Evolutionary conservation across 30 jellyfish, hydroid and myxozoan species (phyloP), one percentile per base, ranked within the genome.

Genomic region (Calvadosia cruxmelitensis): DNA sequence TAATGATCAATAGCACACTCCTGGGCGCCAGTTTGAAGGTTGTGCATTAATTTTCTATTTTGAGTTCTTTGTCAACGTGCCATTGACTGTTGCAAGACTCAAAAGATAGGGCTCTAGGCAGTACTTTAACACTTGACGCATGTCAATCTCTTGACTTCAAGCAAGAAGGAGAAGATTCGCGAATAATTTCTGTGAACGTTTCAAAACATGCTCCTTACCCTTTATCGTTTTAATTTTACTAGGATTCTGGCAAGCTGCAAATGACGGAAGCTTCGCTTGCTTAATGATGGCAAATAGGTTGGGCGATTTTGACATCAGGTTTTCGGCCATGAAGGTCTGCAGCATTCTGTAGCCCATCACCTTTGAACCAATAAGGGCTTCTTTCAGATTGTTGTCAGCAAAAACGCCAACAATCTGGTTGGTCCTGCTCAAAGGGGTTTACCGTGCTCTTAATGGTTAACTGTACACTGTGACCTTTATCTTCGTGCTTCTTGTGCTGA

Each of bases 401-500:
- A 67, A 52, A 67, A n/a, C 73, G 26, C 89, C 89, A 57, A 75
- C 53, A 7, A 31, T 53, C 64, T 12, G 34, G 34, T 15, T 5
- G 33, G 12, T 52, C 69, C 26, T 48, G 69, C 23, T 69, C 74
- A 69, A 69, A 77, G 25, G 81, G 89, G 35, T 67, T 77, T 27
- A 34, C 29, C 80, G 53, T 77, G 31, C 5, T 49, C 12, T 15
- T 35, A 12, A 77, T 29, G 27, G 69, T 50, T 49, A 33, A 75
- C 34, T 53, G 67, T 1, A 77, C 74, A 29, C 24, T 29, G 13
- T 25, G 28, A 25, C 52, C 57, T 5, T 52, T 68, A 0, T 29
- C 25, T 24, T 50, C 64, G 33, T 77, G 75, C 31, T 28, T 13
- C 0, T 20, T 35, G 2, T 20, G 52, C 29, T 57, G 81, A 15